A percentile compares a stretch with the other conserved stretches of the same genome.
Conservation (phyloP, 2,888 invertebrate genomes). For the Digitonthophagus gazella region DNA sequence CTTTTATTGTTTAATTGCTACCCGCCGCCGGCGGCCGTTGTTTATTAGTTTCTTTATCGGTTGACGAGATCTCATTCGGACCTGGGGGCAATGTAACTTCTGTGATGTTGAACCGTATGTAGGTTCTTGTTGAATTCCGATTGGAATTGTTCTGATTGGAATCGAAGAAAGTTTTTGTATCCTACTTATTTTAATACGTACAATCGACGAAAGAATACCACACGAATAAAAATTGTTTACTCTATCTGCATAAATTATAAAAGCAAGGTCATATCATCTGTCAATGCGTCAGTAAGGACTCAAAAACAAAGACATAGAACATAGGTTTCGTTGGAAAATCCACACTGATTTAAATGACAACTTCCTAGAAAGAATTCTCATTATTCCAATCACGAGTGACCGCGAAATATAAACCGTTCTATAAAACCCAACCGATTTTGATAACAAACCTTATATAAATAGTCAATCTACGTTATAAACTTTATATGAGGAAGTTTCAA, state of each 20-base stretch:
- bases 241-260: neutral
- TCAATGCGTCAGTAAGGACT: too few relatives aligned
- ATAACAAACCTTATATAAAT: neutral
- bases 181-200: too few relatives aligned
- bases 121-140: too few relatives aligned
- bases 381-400: neutral
- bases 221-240: neutral
- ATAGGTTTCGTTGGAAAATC: neutral
- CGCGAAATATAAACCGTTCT: neutral
- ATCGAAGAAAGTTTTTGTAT: neutral
- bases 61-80: neutral
- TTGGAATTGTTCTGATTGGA: too few relatives aligned
- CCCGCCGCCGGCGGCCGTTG: neutral
- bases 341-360: neutral
- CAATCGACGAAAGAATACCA: neutral
- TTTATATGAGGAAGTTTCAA: too few relatives aligned
- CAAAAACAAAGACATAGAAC: neutral
- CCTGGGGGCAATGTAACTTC: neutral
- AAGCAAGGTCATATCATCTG: neutral
- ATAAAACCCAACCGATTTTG: neutral
- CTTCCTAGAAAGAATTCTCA: neutral
- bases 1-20: slow-evolving; percentile 12
- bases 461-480: too few relatives aligned
- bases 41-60: neutral
- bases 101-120: neutral